A percentile compares a stretch with the other conserved stretches of the same genome.
Evolutionary conservation across 2,888 invertebrate species (phyloP).

Genomic region (Polydrusus tereticollis): DNA sequence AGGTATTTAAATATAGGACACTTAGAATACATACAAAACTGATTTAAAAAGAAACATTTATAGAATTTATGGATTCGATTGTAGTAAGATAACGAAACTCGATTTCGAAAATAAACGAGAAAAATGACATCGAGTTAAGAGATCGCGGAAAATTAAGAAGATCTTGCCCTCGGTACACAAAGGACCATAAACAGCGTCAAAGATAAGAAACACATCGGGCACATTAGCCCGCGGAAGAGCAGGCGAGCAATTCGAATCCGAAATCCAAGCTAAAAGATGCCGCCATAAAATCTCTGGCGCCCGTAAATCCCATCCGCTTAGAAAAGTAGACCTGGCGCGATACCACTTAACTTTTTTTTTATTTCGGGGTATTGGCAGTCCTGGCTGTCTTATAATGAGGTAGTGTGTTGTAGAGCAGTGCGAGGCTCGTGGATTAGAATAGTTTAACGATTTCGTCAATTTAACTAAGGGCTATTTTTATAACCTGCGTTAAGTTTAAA

Average conservation of each 20-base stretch:
- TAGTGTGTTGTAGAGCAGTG: too few species aligned
- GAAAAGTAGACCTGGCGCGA: conserved; percentile 35
- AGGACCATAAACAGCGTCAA: conserved; percentile 47
- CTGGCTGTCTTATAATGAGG: too few species aligned
- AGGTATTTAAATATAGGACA: neutral
- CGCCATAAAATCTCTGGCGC: conserved; percentile 44
- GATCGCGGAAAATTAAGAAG: conserved; percentile 38
- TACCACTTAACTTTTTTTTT: conserved; percentile 5
- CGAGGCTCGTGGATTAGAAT: too few species aligned
- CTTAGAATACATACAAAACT: neutral
- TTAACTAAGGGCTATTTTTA: too few species aligned
- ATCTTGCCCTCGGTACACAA: conserved; percentile 46
- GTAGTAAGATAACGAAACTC: conserved; percentile 4
- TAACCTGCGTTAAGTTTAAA: too few species aligned
- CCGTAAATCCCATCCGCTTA: conserved; percentile 45
- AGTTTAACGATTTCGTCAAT: too few species aligned
- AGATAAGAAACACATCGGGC: conserved; percentile 50
- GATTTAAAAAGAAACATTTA: neutral
- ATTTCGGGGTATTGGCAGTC: neutral
- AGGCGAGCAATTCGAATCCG: conserved; percentile 46
- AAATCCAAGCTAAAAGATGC: conserved; percentile 50
- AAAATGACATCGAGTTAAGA: conserved; percentile 35
- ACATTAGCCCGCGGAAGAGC: conserved; percentile 48
- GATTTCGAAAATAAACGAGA: conserved; percentile 36
- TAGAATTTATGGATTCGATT: conserved; percentile 8